Evolutionary conservation across 2,888 invertebrate genomes (phyloP), one percentile per base, ranked within the genome.

Genomic region (Drosophila histrio): DNA sequence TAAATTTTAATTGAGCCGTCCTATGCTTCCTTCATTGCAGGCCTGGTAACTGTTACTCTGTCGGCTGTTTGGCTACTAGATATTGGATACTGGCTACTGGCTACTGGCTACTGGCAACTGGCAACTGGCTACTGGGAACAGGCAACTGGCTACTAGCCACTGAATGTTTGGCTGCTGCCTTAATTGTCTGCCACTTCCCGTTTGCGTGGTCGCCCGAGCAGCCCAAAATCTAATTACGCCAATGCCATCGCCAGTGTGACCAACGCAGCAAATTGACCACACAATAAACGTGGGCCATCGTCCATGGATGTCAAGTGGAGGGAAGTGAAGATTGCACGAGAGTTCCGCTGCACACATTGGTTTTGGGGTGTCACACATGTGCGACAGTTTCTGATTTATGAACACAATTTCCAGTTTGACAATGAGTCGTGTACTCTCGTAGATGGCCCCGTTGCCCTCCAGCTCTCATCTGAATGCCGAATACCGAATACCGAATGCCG

Each of bases 391-490:
- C 81, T 84, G 84, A 84, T 84, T 84, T 84, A 84, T 84, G 85
- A 85, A 84, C 85, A 85, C 82, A 83, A 84, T 85, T 84, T 84
- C 83, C 84, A 83, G 71, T 75, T 76, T 84, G 84, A 85, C 84
- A 84, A 81, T 85, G 77, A 78, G 77, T 63, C 72, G 64, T 11
- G 26, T 46, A 67, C 64, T 68, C 46, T 68, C 46, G 43, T 49
- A 58, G 59, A 39, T 44, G 21, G 13, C 54, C 56, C 22, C 13
- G 6, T 22, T 19, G 38, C 15, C 15, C 43, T 19, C 22, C 41
- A 9, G 38, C 32, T 34, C 38, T 17, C 15, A 52, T 49, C 22
- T 32, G 21, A 17, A 30, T 24, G 28, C 22, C 8, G 9, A 43
- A 22, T 24, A 24, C 43, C n/a, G 28, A 44, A 26, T 44, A 17